A percentile compares a stretch with the other conserved stretches of the same genome.
These are phyloP conservation scores for Tenualosa thibaudeaui DNA, from an alignment of 2,797 vertebrate genomes.

Conservation along the genomic window DNA sequence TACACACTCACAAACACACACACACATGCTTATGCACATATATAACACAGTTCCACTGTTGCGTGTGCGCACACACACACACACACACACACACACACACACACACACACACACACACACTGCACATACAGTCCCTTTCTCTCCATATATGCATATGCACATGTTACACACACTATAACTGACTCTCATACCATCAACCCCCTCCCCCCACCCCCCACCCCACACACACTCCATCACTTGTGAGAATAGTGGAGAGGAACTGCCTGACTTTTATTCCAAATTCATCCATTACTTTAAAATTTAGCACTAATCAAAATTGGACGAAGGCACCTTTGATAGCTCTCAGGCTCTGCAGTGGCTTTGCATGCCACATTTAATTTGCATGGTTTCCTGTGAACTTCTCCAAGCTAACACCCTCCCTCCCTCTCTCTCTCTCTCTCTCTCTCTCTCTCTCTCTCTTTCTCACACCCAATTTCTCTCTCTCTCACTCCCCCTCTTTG, in stretches of 20 bases:
- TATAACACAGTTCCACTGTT: too few species aligned
- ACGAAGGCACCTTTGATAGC: conserved; percentile 16
- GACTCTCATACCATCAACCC: too few species aligned
- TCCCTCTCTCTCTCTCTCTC: not conserved
- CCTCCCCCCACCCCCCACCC: not conserved
- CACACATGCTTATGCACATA: not conserved
- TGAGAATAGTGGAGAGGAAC: not conserved
- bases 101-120: not conserved
- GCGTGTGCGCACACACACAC: not conserved
- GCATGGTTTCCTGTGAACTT: not conserved
- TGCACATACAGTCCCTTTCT: too few species aligned
- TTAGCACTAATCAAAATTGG: conserved; percentile 1
- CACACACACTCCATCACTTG: not conserved
- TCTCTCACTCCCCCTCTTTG: not conserved
- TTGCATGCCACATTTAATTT: conserved; percentile 12
- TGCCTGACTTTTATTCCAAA: conserved; percentile 6
- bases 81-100: too few species aligned
- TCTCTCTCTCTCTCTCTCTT: not conserved
- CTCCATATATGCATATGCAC: too few species aligned
- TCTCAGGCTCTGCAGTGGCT: not conserved
- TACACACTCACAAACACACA: not conserved
- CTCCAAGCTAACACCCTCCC: not conserved
- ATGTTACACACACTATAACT: too few species aligned
- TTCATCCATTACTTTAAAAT: not conserved
- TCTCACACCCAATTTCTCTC: not conserved